Percentiles rank a stretch among this genome's conserved stretches.
Evolutionary conservation across 2,113 vertebrate species (phyloP).

Genomic region (Odocoileus hemionus): DNA sequence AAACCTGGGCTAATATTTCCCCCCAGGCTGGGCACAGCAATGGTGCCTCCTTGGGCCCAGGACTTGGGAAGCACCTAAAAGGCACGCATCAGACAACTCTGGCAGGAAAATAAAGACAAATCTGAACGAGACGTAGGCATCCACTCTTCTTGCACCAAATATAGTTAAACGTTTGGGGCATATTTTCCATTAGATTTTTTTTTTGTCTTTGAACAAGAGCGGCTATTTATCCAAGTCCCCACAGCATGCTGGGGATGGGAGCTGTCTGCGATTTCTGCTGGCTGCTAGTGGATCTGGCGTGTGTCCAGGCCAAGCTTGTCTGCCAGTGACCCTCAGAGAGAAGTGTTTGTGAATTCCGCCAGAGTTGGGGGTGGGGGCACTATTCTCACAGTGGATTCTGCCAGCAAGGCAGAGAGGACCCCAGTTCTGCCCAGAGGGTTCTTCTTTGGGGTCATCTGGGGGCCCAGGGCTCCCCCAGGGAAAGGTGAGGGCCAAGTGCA

Average conservation of each 20-base stretch:
- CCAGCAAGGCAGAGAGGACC: background rate
- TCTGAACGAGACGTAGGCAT: constrained; percentile 9
- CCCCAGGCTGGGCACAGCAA: background rate
- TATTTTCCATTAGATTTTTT: constrained; percentile 62
- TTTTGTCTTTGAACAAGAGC: constrained; percentile 75
- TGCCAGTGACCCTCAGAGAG: constrained; percentile 55
- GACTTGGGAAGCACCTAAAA: background rate
- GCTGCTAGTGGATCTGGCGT: constrained; percentile 67
- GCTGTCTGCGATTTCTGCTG: constrained; percentile 74
- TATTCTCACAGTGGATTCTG: background rate
- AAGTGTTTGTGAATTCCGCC: constrained; percentile 24
- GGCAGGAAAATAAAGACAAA: constrained; percentile 26
- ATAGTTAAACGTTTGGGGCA: constrained; percentile 57
- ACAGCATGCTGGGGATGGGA: constrained; percentile 64
- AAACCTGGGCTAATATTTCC: background rate
- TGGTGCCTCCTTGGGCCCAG: background rate
- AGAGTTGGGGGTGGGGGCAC: background rate
- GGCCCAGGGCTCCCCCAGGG: background rate
- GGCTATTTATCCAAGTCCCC: constrained; percentile 79
- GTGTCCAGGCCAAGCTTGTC: constrained; percentile 63
- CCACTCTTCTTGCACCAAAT: constrained; percentile 63
- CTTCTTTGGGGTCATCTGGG: background rate
- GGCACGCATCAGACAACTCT: background rate
- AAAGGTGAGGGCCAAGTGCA: background rate
- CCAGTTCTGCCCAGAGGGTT: background rate